phyloP scores from a whole-genome alignment of 2,113 vertebrate genomes.

The Xyrauchen texanus region DNA sequence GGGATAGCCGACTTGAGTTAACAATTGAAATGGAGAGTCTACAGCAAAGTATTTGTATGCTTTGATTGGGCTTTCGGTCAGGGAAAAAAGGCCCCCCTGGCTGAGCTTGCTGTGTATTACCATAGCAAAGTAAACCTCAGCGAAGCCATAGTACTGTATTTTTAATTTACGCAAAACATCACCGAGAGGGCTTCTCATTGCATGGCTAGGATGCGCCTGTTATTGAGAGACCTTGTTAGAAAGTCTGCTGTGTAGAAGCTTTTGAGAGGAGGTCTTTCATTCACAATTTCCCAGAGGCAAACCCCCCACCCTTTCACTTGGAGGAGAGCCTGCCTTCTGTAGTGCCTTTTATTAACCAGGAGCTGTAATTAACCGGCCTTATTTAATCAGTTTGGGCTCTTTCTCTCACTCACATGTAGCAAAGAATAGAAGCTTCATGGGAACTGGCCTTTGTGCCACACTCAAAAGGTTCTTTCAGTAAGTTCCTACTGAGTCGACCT shows the following conservation, averaged over 20 bases:
- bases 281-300: slow-evolving; percentile 45
- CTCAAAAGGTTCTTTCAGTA: slow-evolving; percentile 60
- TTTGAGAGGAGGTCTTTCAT: slow-evolving; percentile 30
- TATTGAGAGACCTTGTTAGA: slow-evolving; percentile 44
- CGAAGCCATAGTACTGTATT: slow-evolving; percentile 14
- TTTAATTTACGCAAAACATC: slow-evolving; percentile 20
- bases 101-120: slow-evolving; percentile 9
- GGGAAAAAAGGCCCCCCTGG: not conserved
- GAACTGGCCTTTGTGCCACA: slow-evolving; percentile 74
- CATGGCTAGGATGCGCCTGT: slow-evolving; percentile 22
- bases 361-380: slow-evolving; percentile 72
- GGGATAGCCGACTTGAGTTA: slow-evolving; percentile 27
- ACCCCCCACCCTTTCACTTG: slow-evolving; percentile 25
- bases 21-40: slow-evolving; percentile 48
- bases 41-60: slow-evolving; percentile 36
- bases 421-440: slow-evolving; percentile 81
- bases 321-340: slow-evolving; percentile 61
- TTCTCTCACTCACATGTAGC: slow-evolving; percentile 33
- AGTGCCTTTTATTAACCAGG: slow-evolving; percentile 71
- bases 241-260: slow-evolving; percentile 18
- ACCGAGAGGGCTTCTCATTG: slow-evolving; percentile 19
- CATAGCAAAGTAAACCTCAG: slow-evolving; percentile 29
- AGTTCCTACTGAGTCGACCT: slow-evolving; percentile 76
- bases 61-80: slow-evolving; percentile 6
- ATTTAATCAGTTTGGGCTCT: slow-evolving; percentile 73